Evolutionary conservation across 2,888 invertebrate genomes (phyloP), one percentile per base, ranked within the genome.

Genomic region (Ceramica pisi): DNA sequence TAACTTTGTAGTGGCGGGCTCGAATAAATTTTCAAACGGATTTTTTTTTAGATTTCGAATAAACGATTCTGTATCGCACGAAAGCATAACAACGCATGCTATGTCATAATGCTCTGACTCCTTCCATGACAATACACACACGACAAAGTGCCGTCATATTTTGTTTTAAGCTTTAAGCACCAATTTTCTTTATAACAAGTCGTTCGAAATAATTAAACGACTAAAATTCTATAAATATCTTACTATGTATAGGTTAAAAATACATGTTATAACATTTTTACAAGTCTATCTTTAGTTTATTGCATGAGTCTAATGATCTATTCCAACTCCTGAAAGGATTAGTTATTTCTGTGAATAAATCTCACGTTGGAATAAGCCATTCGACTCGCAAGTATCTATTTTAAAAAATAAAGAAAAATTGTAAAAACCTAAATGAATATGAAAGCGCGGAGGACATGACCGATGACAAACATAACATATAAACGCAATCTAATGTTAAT

Each of bases 181-280:
- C 96, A 95, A 96, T 95, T 95, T 95, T 96, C 93, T 94, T 96
- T 95, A 95, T 96, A 96, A 96, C 95, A 95, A 96, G 95, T 95
- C 96, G 95, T 96, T 96, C 94, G 94, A 96, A 96, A 96, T 95
- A 95, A 95, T 94, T 95, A 95, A 96, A 96, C 96, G 95, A 96
- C 95, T 94, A 95, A 95, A 95, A 91, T 94, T 95, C 95, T 95
- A 96, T 96, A 96, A 95, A 96, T 95, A 96, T 95, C 95, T 95
- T 95, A 95, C 94, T 95, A 96, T 95, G 92, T 95, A 95, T 95
- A 95, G 95, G 94, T 96, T 96, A 95, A 96, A 96, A 96, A 96
- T 96, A 96, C 95, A 95, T 92, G 95, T 95, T 92, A 92, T 95
- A 96, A 96, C 95, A 95, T 96, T 95, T 95, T 94, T 95, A 95